Evolutionary conservation across 2,113 vertebrate genomes (phyloP).

Genomic region (Zosterops pallidus): DNA sequence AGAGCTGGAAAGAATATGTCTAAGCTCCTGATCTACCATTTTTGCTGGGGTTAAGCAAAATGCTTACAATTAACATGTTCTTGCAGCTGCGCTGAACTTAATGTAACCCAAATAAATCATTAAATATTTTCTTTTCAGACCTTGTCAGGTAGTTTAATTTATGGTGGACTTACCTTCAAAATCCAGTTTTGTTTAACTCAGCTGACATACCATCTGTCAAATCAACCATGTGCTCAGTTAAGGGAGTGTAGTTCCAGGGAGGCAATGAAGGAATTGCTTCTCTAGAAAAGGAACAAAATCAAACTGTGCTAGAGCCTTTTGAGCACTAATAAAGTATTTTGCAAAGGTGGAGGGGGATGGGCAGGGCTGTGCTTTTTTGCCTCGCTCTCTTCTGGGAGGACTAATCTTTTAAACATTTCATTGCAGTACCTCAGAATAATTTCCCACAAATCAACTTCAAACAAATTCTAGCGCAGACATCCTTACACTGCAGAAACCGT

Average conservation of each 20-base stretch:
- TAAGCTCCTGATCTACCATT: neutral
- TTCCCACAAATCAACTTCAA: neutral
- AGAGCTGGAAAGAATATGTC: neutral
- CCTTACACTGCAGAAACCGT: neutral
- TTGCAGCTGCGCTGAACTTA: neutral
- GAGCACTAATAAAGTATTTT: neutral
- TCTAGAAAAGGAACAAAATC: neutral
- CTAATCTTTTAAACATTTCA: neutral
- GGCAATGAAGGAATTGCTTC: neutral
- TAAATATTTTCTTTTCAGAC: neutral
- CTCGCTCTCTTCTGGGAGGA: neutral
- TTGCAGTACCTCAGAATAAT: neutral
- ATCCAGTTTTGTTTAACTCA: neutral
- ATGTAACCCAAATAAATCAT: neutral
- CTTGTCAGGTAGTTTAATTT: neutral
- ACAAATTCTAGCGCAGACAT: neutral
- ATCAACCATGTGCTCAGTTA: neutral
- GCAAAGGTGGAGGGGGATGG: fast-evolving
- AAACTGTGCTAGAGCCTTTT: neutral
- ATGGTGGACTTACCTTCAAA: constrained; percentile 9
- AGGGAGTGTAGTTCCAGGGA: neutral
- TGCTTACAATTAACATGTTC: neutral
- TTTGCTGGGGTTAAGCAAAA: neutral
- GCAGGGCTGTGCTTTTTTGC: neutral
- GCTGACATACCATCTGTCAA: neutral